A percentile compares a stretch with the other conserved stretches of the same genome.
Evolutionary conservation across 1,140 invertebrate genomes (phyloP).

Genomic region (Eupristina koningsbergeri): DNA sequence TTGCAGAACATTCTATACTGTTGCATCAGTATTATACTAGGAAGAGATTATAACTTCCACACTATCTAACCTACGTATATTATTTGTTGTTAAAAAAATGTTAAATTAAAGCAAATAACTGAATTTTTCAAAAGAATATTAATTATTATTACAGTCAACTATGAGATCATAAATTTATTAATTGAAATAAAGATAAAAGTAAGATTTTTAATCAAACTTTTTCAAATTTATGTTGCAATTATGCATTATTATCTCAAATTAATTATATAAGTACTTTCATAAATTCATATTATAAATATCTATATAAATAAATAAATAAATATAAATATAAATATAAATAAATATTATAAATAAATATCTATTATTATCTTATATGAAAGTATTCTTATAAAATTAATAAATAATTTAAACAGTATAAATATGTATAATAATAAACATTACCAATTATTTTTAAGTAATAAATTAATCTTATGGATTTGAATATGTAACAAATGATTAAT

Average conservation of each 20-base stretch:
- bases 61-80: not conserved
- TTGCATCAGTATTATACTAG: not conserved
- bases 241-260: not conserved
- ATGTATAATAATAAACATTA: not conserved
- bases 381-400: not conserved
- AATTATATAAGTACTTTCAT: not conserved
- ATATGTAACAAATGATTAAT: too few species aligned
- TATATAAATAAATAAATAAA: too few species aligned
- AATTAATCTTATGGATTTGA: too few species aligned
- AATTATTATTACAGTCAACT: not conserved
- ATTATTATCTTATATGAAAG: not conserved
- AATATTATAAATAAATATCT: too few species aligned
- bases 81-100: not conserved
- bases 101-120: not conserved
- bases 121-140: not conserved
- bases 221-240: too few species aligned
- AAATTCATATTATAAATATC: not conserved
- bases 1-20: not conserved
- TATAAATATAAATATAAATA: too few species aligned
- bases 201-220: too few species aligned
- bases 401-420: not conserved
- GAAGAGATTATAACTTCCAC: not conserved
- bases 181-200: too few species aligned
- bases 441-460: too few species aligned
- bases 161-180: too few species aligned